Evolutionary conservation across 2,797 vertebrate species (phyloP).

Genomic region (Miichthys miiuy): DNA sequence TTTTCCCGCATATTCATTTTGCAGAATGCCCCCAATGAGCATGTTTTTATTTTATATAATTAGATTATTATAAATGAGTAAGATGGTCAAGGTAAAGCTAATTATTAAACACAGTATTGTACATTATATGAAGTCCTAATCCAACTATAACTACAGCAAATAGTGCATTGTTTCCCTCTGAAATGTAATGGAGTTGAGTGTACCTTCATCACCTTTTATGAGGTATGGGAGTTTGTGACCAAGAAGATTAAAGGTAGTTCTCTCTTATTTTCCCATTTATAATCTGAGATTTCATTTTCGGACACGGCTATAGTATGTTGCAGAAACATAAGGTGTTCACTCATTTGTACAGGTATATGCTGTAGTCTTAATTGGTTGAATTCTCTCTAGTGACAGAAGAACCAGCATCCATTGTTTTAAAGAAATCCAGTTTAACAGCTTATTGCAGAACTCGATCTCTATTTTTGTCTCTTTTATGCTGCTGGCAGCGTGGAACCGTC

Average conservation of each 20-base stretch:
- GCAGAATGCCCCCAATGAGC: no score
- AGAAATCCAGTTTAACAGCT: background rate
- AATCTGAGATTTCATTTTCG: background rate
- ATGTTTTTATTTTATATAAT: background rate
- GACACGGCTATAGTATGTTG: background rate
- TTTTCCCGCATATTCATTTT: background rate
- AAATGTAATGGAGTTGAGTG: background rate
- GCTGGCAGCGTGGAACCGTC: constrained; percentile 32
- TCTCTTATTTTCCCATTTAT: background rate
- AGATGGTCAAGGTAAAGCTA: background rate
- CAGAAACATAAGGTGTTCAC: background rate
- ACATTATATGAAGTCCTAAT: background rate
- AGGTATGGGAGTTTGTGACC: background rate
- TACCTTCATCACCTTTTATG: background rate
- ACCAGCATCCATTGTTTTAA: background rate
- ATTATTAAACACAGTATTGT: no score
- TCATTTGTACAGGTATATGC: background rate
- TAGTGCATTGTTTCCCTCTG: no score
- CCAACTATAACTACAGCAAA: background rate
- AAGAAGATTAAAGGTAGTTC: background rate
- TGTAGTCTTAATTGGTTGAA: background rate
- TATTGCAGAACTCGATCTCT: constrained; percentile 3
- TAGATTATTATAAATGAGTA: background rate
- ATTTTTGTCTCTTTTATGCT: constrained; percentile 40
- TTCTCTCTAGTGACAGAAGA: background rate